Base-by-base conservation (phyloP, 2,888 invertebrate genomes). In the Archips xylosteana region DNA sequence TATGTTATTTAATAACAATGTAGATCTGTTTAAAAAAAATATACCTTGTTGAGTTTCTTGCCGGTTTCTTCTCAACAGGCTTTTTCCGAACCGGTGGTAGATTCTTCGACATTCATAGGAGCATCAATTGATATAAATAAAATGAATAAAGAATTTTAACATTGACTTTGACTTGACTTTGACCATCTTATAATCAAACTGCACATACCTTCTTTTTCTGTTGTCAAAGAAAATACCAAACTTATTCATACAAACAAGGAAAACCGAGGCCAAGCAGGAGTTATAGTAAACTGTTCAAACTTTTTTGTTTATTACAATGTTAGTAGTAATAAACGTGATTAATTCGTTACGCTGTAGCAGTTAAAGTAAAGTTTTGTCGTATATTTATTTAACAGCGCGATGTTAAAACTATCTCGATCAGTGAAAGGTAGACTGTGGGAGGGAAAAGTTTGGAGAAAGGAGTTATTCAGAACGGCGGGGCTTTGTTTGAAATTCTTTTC, bases 401-500 rank as follows among this genome's bases (percentile, higher is more conserved):
- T 9, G 49, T 23, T 42, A 45, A 66, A 63, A 68, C 67, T 67
- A 72, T 59, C 62, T 6, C 57, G 62, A 72, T 36, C 67, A 51
- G 39, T 36, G 49, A 49, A 39, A n/a, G 65, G 65, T 65, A 51
- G 65, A 51, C 34, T 36, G 47, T 59, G 39, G 57, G 34, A 59
- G 42, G 23, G 51, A 34, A 73, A 72, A 73, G 63, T 69, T 73
- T 59, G 59, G 51, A 69, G 63, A 73, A 69, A 68, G 42, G 73
- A 69, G 68, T 73, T 72, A 67, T 73, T 73, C 63, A 63, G 63
- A 59, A 59, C 68, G 57, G 61, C 23, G 36, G n/a, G 47, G 73
- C 67, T 69, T 73, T 73, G 68, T 73, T 64, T 64, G 12, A 60
- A 68, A 68, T 68, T 68, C 36, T 73, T 63, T 68, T 68, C 49